Percentiles rank a stretch among this genome's conserved stretches.
phyloP scores from a whole-genome alignment of 2,888 invertebrate species.

The Xylota sylvarum region DNA sequence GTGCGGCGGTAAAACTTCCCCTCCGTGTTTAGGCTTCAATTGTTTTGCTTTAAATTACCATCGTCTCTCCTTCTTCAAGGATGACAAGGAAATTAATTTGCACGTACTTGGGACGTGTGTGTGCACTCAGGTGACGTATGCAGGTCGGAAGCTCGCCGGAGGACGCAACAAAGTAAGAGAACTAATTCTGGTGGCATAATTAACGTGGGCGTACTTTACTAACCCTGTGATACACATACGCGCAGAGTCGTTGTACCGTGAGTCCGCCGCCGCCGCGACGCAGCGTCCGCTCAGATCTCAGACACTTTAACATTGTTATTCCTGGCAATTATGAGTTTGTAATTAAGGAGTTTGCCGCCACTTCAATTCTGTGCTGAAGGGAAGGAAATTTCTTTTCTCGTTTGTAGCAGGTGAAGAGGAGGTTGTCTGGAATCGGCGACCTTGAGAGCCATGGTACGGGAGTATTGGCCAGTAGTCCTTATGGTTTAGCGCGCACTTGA shows the following conservation, averaged over 20 bases:
- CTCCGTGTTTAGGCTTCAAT: constrained; percentile 65
- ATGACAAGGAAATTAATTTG: constrained; percentile 72
- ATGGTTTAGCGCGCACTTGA: constrained; percentile 71
- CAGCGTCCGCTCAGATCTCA: background rate
- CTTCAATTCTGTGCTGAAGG: constrained; percentile 37
- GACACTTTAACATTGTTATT: constrained; percentile 56
- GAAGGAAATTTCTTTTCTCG: constrained; percentile 7
- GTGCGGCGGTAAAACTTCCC: constrained; percentile 43
- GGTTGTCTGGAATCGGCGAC: constrained; percentile 20
- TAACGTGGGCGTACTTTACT: constrained; percentile 46
- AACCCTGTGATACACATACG: constrained; percentile 30
- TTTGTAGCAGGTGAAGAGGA: constrained; percentile 20
- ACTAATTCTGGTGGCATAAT: constrained; percentile 58
- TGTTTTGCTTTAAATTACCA: constrained; percentile 61
- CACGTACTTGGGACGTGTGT: constrained; percentile 69
- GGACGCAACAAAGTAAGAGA: constrained; percentile 7
- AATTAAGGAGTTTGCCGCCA: constrained; percentile 63
- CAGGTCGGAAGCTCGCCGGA: constrained; percentile 51
- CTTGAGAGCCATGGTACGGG: constrained; percentile 35
- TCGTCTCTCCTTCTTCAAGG: constrained; percentile 62
- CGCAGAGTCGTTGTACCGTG: constrained; percentile 22
- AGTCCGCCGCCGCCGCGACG: too few relatives aligned
- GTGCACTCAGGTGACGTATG: constrained; percentile 71
- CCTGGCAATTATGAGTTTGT: constrained; percentile 49
- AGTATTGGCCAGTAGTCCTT: constrained; percentile 26